Evolutionary conservation across 2,113 vertebrate species (phyloP).

Genomic region (Odocoileus hemionus): DNA sequence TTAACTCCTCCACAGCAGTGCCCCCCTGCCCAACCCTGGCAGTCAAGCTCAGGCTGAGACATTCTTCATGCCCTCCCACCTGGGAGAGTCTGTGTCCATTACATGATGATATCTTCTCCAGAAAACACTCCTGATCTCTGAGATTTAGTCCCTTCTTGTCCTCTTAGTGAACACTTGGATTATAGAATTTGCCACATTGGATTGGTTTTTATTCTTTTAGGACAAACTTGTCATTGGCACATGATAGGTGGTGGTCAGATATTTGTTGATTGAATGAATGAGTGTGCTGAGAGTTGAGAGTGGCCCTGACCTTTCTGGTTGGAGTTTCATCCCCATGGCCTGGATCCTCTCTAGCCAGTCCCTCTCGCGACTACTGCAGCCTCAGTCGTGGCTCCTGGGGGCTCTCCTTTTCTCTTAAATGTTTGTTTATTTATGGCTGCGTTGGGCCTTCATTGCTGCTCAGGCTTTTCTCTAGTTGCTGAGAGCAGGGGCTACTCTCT

Average conservation of each 20-base stretch:
- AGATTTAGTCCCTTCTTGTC: background rate
- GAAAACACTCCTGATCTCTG: background rate
- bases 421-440: background rate
- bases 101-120: background rate
- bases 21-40: background rate
- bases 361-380: accelerated
- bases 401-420: background rate
- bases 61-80: accelerated
- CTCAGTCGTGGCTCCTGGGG: background rate
- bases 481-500: background rate
- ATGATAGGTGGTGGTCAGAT: accelerated
- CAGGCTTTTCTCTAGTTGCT: background rate
- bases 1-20: background rate
- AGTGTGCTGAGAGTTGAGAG: background rate
- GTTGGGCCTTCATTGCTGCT: background rate
- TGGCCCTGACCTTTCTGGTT: background rate
- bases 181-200: background rate
- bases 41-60: background rate
- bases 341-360: background rate
- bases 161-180: background rate
- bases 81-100: background rate
- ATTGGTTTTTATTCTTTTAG: background rate
- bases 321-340: background rate
- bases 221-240: background rate
- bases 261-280: background rate